Base-by-base conservation (phyloP, 2,888 invertebrate species). In the Muschampia plurimacula region DNA sequence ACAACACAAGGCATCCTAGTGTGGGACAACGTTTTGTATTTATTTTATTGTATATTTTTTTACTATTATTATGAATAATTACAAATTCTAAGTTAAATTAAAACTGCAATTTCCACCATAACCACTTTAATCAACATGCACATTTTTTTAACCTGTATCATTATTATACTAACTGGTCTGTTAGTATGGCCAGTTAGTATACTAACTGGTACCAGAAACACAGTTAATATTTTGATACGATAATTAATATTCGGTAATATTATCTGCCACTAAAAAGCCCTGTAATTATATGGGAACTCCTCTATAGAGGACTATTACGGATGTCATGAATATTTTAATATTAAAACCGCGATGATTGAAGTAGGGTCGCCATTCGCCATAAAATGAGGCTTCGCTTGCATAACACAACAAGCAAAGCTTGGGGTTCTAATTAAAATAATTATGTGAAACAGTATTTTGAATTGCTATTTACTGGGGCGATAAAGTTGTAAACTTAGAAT, bases 231-330 rank as follows among this genome's bases (percentile, higher is more conserved):
- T 66, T 60, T 55, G 65, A 71, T 72, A 75, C 77, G 79, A 78
- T 84, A 84, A 86, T 86, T 85, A 87, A 81, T 78, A 86, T 83
- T 81, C 82, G 71, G 79, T 80, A 86, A 89, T 87, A 83, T 77
- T 86, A 88, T 87, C 87, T 81, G 72, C 77, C 28, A 78, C 82
- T 87, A 86, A 87, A 88, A 87, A 87, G 85, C 81, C 78, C 75
- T 73, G 83, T 89, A 87, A 90, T 90, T 85, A 87, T 82, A 77
- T 79, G 79, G 78, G 77, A 84, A 83, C 82, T 84, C 79, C 82
- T 75, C 82, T 82, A 41, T 84, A 84, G 84, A 84, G 84, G 84
- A 84, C 55, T 4, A 57, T 60, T 36, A 60, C 36, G 60, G 84
- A 80, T 76, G 79, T 79, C 83, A 82, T 87, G 84, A 87, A 88